Percentiles rank a stretch among this genome's conserved stretches.
phyloP scores from a whole-genome alignment of 1,140 invertebrate species.

The Neodiprion pinetum region DNA sequence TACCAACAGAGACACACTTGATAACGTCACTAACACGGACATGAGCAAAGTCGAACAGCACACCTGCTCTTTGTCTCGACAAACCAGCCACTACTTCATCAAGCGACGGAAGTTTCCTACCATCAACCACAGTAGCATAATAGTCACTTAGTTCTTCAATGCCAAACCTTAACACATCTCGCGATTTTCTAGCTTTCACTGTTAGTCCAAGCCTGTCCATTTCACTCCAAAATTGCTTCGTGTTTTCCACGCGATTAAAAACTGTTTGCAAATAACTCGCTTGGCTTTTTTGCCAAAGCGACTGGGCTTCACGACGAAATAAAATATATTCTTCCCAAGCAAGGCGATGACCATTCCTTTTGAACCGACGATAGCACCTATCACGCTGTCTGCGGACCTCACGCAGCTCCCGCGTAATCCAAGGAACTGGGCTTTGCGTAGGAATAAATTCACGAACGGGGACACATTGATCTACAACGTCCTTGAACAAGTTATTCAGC shows the following conservation, averaged over 20 bases:
- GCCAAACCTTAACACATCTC: neutral
- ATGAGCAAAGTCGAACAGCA: neutral
- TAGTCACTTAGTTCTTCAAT: neutral
- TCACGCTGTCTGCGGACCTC: no score
- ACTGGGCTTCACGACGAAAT: neutral
- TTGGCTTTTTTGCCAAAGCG: neutral
- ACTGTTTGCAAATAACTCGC: neutral
- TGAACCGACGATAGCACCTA: no score
- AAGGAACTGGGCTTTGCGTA: neutral
- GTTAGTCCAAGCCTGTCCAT: neutral
- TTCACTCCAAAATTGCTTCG: neutral
- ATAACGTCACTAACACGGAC: neutral
- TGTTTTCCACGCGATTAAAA: neutral
- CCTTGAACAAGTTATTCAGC: neutral
- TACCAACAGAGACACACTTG: neutral
- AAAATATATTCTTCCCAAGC: no score
- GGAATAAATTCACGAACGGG: neutral
- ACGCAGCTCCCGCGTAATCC: neutral
- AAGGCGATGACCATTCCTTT: no score
- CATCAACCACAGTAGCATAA: neutral
- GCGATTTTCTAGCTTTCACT: neutral
- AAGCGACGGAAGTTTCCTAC: neutral
- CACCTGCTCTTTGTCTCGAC: neutral
- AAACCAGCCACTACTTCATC: neutral
- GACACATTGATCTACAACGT: neutral